Conservation (phyloP, 2,797 vertebrate genomes). For the Neosilurus hyrtlii region DNA sequence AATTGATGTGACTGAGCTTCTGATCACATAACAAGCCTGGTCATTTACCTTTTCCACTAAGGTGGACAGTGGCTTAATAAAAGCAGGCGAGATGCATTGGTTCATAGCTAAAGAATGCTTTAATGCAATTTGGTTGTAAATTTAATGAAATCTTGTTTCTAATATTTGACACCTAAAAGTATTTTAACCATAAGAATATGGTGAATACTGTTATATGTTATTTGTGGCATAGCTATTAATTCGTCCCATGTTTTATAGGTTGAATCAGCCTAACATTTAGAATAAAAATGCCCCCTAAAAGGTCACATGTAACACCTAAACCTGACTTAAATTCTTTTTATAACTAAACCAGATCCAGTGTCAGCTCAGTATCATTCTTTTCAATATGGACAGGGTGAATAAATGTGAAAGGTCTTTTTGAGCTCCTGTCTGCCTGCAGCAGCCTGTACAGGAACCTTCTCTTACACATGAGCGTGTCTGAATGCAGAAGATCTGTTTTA, state of each 20-base stretch:
- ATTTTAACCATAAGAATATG: no score
- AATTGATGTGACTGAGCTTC: slow-evolving; percentile 46
- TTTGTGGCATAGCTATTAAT: no score
- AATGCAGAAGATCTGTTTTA: slow-evolving; percentile 49
- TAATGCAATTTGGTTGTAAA: neutral
- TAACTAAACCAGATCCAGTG: slow-evolving; percentile 40
- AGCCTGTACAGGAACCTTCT: slow-evolving; percentile 47
- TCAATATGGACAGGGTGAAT: slow-evolving; percentile 29
- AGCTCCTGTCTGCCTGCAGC: slow-evolving; percentile 17
- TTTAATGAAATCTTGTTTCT: neutral
- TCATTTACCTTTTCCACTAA: slow-evolving; percentile 33
- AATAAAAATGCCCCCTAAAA: neutral
- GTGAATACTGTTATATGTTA: no score
- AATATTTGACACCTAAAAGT: neutral
- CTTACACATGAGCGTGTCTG: slow-evolving; percentile 64
- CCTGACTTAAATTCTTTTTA: slow-evolving; percentile 20
- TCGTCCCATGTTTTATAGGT: no score
- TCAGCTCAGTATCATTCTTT: slow-evolving; percentile 25
- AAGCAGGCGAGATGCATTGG: neutral
- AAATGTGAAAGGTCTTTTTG: slow-evolving; percentile 29
- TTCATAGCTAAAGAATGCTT: neutral
- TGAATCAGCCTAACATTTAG: no score
- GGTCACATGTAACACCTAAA: slow-evolving; percentile 1
- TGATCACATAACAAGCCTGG: slow-evolving; percentile 50
- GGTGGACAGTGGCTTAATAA: slow-evolving; percentile 9